Evolutionary conservation across 2,113 vertebrate genomes (phyloP).

Genomic region (Cyprinodon variegatus): DNA sequence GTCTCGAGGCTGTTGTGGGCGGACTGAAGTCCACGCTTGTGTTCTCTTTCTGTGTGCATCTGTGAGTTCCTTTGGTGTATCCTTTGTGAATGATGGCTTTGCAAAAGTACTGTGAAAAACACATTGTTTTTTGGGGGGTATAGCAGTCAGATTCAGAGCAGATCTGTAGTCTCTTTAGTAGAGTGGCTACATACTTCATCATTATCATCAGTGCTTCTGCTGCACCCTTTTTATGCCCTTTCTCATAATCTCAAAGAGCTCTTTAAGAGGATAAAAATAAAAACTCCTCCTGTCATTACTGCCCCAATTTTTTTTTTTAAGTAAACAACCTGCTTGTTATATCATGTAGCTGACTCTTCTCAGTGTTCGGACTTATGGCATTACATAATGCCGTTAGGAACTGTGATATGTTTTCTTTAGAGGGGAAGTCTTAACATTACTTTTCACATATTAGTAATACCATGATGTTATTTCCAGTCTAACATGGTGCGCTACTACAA

Average conservation of each 20-base stretch:
- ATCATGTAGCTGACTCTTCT: too few species aligned
- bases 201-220: slow-evolving; percentile 65
- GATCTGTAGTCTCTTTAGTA: slow-evolving; percentile 74
- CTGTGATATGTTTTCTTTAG: too few species aligned
- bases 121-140: slow-evolving; percentile 71
- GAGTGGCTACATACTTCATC: slow-evolving; percentile 73
- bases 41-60: background rate
- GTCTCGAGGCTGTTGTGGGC: slow-evolving; percentile 6
- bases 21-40: slow-evolving; percentile 5
- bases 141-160: slow-evolving; percentile 72
- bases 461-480: too few species aligned
- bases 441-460: too few species aligned
- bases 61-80: slow-evolving; percentile 60
- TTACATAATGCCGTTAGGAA: too few species aligned
- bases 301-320: too few species aligned
- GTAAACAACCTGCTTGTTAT: too few species aligned
- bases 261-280: slow-evolving; percentile 20
- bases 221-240: slow-evolving; percentile 57
- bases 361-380: too few species aligned
- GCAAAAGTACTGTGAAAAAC: slow-evolving; percentile 77
- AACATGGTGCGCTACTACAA: too few species aligned
- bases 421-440: too few species aligned
- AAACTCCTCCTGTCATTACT: slow-evolving; percentile 25
- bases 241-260: slow-evolving; percentile 51
- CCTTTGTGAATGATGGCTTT: slow-evolving; percentile 75